phyloP scores from a whole-genome alignment of 2,113 vertebrate genomes.

The Scalopus aquaticus region DNA sequence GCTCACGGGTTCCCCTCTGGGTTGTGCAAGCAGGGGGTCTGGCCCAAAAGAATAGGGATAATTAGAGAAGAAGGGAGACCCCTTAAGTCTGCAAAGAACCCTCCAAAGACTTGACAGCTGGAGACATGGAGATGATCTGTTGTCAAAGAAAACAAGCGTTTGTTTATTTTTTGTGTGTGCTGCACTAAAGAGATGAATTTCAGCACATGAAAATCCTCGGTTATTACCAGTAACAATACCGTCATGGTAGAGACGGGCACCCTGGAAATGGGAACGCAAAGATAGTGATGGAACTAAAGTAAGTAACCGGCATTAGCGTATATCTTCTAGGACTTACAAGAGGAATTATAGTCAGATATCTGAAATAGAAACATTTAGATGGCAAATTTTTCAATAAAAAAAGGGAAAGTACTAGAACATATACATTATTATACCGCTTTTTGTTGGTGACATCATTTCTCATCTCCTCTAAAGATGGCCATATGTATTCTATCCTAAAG shows the following conservation, averaged over 20 bases:
- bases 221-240: neutral
- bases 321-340: neutral
- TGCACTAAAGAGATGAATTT: neutral
- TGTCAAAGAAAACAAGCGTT: constrained; percentile 18
- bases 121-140: neutral
- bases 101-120: neutral
- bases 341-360: neutral
- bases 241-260: neutral
- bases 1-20: constrained; percentile 32
- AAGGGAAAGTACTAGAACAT: neutral
- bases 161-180: neutral
- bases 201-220: neutral
- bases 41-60: neutral
- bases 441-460: neutral
- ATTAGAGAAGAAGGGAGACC: neutral
- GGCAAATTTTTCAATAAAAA: neutral
- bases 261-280: neutral
- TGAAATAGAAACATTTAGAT: neutral
- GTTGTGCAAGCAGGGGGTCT: constrained; percentile 62
- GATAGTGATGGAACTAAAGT: neutral
- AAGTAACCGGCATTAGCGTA: neutral
- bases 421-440: neutral
- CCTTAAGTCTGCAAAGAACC: neutral
- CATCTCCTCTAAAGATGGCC: neutral
- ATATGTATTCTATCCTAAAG: neutral